phyloP scores from a whole-genome alignment of 2,113 vertebrate species.

The Gavialis gangeticus region DNA sequence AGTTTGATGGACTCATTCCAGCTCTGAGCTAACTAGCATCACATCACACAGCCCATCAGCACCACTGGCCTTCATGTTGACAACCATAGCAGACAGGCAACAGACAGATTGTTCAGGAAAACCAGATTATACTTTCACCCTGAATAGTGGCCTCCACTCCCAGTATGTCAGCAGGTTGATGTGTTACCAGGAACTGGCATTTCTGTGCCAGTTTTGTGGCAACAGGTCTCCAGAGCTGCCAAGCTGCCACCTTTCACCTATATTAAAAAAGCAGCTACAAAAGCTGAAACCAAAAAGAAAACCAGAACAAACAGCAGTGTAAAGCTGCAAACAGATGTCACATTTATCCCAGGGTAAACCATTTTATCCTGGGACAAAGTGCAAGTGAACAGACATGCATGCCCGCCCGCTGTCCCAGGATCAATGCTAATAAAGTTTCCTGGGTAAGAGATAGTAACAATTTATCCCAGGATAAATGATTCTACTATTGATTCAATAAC shows the following conservation, averaged over 20 bases:
- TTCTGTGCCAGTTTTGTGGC: background rate
- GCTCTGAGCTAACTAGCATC: background rate
- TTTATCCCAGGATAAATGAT: no score
- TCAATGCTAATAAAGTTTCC: background rate
- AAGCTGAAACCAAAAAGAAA: background rate
- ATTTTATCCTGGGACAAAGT: no score
- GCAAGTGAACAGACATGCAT: background rate
- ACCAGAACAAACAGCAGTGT: background rate
- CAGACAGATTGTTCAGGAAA: background rate
- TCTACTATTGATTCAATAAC: no score
- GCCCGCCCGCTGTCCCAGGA: background rate
- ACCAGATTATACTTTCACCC: background rate
- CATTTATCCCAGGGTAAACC: no score
- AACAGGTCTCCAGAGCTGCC: background rate
- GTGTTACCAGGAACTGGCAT: background rate
- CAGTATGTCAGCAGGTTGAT: background rate
- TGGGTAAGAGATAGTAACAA: background rate
- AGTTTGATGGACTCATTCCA: background rate
- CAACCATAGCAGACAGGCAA: background rate
- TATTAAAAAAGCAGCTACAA: background rate
- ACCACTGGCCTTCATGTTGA: no score
- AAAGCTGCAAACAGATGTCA: background rate
- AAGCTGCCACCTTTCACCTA: background rate
- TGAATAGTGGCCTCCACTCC: background rate
- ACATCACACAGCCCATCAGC: background rate